Percentiles rank a stretch among this genome's conserved stretches.
Evolutionary conservation across 2,797 vertebrate species (phyloP).

Genomic region (Uromys caudimaculatus): DNA sequence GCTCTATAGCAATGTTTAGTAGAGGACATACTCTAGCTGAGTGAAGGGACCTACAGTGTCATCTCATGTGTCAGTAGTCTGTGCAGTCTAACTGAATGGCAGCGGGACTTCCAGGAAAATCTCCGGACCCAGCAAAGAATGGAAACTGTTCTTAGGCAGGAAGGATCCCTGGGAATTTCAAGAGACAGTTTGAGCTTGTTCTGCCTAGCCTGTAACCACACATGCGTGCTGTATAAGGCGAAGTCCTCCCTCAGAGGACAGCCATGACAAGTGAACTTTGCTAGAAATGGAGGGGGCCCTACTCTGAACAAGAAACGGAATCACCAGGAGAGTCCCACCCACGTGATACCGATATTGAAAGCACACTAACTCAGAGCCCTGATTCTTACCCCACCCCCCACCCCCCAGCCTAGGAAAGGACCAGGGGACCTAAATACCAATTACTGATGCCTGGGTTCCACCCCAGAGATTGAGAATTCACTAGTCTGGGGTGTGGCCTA

Average conservation of each 20-base stretch:
- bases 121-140: background rate
- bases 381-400: background rate
- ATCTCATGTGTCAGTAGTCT: background rate
- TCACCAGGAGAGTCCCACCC: background rate
- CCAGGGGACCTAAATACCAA: background rate
- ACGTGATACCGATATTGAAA: background rate
- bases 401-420: background rate
- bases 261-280: background rate
- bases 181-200: background rate
- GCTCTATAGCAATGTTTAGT: background rate
- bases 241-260: background rate
- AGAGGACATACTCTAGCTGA: background rate
- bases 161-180: background rate
- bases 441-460: background rate
- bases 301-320: background rate
- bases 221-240: background rate
- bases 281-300: background rate
- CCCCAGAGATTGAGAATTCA: background rate
- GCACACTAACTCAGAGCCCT: background rate
- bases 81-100: background rate
- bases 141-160: background rate
- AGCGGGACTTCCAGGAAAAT: background rate
- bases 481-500: constrained; percentile 66
- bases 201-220: background rate
- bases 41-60: constrained; percentile 12